Base-by-base conservation (phyloP, 2,113 vertebrate genomes). In the Macquaria ambigua region DNA sequence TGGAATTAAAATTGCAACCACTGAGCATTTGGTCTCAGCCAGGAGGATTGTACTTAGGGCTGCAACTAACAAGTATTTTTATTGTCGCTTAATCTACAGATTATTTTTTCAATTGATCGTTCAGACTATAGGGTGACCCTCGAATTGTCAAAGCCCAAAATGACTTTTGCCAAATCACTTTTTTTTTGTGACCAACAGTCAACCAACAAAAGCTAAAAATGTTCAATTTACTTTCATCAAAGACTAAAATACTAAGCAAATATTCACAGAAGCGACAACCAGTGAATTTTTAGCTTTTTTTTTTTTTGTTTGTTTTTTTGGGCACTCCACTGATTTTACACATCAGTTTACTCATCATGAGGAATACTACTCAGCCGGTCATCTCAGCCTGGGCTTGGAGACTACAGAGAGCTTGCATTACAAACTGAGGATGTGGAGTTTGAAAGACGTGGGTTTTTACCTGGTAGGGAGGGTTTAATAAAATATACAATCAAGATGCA, bases 1-100 rank as follows among this genome's bases (percentile, higher is more conserved):
- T 56, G 0, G 25, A 81, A 71, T 71, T 23, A 31, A 52, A 77
- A 67, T 53, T 61, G n/a, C 16, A 74, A 25, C 67, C n/a, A 52
- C 7, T 50, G 31, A 58, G 39, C 1, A 14, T 16, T 1, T 43
- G 39, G 63, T 34, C 4, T 71, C 59, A 59, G 41, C 12, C 39
- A 16, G 37, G 43, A 46, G 34, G 39, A 70, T 59, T 63, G 37
- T 53, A 8, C 8, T 21, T 12, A 53, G 12, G 0, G n/a, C 21
- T 55, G 2, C 34, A 74, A 16, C 25, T 25, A 73, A 10, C 3
- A 12, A 20, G 4, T 21, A 18, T 23, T 41, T 64, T 41, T 12
- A 11, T 34, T 50, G 28, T 53, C 1, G 2, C 31, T 50, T 50
- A 31, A 69, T 66, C 11, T 64, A 2, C 1, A 6, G 20, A 64